These are phyloP conservation scores for Poeciliopsis turneri DNA, from an alignment of 2,797 vertebrate genomes.

Conservation along the genomic window DNA sequence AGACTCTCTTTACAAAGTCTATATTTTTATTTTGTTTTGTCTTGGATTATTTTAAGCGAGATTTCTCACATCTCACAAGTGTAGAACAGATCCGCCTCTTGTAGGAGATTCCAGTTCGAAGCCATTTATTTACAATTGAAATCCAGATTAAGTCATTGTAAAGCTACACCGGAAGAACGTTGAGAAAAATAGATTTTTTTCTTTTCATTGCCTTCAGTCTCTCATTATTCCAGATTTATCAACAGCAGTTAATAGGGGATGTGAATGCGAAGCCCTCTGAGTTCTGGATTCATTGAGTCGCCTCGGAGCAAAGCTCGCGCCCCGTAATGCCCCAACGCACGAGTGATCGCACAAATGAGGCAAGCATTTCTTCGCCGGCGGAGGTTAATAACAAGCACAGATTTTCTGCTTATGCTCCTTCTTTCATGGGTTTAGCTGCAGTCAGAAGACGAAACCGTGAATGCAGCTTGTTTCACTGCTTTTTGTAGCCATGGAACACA, in stretches of 20 bases:
- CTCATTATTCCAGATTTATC: neutral
- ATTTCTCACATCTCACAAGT: neutral
- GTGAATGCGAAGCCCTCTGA: neutral
- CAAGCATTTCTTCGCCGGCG: neutral
- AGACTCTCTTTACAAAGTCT: neutral
- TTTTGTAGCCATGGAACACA: neutral
- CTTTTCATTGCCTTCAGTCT: neutral
- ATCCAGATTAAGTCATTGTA: neutral
- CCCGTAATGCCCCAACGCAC: neutral
- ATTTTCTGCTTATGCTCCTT: neutral
- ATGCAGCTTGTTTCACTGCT: neutral
- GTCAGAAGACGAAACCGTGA: neutral
- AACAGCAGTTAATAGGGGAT: neutral
- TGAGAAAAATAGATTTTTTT: neutral
- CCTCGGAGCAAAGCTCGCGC: neutral
- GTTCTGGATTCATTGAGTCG: neutral
- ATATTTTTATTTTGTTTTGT: neutral
- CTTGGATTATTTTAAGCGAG: neutral
- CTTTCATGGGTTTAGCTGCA: neutral
- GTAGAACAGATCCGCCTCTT: neutral
- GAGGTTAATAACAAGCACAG: neutral
- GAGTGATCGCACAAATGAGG: neutral
- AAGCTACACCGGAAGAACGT: neutral
- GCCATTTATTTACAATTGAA: neutral
- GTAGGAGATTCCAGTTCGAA: neutral